These are phyloP conservation scores for Acanthosepion pharaonis DNA, from an alignment of 2,888 invertebrate species.

Conservation along the genomic window DNA sequence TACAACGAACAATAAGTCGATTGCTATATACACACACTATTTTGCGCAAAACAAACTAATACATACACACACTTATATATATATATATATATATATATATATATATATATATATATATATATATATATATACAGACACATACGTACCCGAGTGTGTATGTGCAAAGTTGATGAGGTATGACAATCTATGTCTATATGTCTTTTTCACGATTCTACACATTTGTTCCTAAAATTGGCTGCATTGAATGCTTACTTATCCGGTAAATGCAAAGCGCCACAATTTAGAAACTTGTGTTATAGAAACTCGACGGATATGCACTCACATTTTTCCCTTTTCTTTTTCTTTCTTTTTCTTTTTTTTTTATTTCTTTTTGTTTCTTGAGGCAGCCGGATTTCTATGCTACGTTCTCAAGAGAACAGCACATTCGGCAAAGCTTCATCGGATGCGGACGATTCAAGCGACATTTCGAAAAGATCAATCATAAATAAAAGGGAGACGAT, in stretches of 20 bases:
- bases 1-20: no score
- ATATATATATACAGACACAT: neutral
- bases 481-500: neutral
- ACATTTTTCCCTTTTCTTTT: neutral
- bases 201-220: neutral
- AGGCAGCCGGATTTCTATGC: neutral
- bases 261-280: neutral
- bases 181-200: no score
- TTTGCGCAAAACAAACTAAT: no score
- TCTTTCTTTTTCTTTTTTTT: neutral
- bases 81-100: neutral
- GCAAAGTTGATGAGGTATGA: no score
- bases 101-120: no score
- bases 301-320: neutral
- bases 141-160: neutral
- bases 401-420: neutral
- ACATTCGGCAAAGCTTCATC: neutral
- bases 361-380: neutral
- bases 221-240: neutral
- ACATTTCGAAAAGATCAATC: neutral
- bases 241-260: neutral
- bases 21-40: no score
- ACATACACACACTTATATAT: neutral
- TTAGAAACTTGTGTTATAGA: neutral
- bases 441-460: neutral